Evolutionary conservation across 2,797 vertebrate species (phyloP).

Genomic region (Oreochromis grahami): DNA sequence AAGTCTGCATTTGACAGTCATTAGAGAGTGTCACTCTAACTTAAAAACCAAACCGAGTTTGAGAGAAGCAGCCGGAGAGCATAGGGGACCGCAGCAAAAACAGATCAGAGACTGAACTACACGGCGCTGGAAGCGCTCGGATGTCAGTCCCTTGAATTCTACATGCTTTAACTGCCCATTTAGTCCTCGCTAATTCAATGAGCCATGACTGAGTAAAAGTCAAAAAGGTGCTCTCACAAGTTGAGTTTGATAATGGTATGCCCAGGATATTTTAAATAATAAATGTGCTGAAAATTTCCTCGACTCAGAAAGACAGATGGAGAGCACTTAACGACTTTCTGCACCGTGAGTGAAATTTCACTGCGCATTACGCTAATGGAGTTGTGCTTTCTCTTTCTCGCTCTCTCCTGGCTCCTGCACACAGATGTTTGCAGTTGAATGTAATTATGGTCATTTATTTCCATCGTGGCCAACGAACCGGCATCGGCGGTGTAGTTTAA

Average conservation of each 20-base stretch:
- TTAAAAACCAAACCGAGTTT: background rate
- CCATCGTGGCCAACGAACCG: slow-evolving; percentile 59
- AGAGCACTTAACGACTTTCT: slow-evolving; percentile 80
- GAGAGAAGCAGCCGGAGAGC: background rate
- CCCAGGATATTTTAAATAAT: slow-evolving; percentile 76
- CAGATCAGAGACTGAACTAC: slow-evolving; percentile 11
- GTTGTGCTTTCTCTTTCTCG: slow-evolving; percentile 59
- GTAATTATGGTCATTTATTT: slow-evolving; percentile 82
- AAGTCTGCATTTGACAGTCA: background rate
- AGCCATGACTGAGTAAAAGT: slow-evolving; percentile 60
- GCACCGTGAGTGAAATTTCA: slow-evolving; percentile 75
- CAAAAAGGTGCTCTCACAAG: slow-evolving; percentile 52
- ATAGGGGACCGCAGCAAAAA: background rate
- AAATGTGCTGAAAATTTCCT: slow-evolving; percentile 73
- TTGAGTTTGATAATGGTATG: slow-evolving; percentile 57
- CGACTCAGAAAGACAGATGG: slow-evolving; percentile 79
- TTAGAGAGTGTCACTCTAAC: background rate
- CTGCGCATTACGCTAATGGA: slow-evolving; percentile 81
- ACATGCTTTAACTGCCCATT: slow-evolving; percentile 46
- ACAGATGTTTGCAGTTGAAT: slow-evolving; percentile 76
- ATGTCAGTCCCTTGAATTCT: slow-evolving; percentile 37
- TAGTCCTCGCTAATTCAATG: slow-evolving; percentile 54
- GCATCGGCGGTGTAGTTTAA: slow-evolving; percentile 48
- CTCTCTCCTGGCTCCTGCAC: slow-evolving; percentile 45
- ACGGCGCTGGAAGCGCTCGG: background rate